Evolutionary conservation across 2,797 vertebrate genomes (phyloP).

Genomic region (Ctenochaetus hawaiiensis): DNA sequence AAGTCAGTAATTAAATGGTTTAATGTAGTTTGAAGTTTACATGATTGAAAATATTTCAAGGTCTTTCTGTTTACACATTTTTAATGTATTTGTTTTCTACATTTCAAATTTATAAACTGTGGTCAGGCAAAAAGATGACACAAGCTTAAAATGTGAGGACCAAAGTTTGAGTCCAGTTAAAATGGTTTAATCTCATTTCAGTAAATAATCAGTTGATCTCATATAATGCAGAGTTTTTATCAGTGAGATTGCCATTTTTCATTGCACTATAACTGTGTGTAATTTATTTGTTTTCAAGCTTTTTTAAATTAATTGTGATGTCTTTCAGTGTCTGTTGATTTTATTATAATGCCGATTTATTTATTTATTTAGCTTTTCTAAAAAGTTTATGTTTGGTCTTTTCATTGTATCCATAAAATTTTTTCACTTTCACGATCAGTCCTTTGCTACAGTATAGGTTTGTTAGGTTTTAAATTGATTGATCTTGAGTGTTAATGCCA

Average conservation of each 20-base stretch:
- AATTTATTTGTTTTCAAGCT: constrained; percentile 36
- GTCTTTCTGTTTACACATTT: constrained; percentile 72
- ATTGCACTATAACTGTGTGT: constrained; percentile 48
- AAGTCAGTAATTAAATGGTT: constrained; percentile 21
- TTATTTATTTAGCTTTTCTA: constrained; percentile 11
- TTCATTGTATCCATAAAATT: not conserved
- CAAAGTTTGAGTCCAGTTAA: constrained; percentile 25
- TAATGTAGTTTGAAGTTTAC: constrained; percentile 47
- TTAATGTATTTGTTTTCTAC: constrained; percentile 48
- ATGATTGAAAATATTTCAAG: constrained; percentile 32
- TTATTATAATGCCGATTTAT: constrained; percentile 21
- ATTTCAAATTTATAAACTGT: constrained; percentile 37
- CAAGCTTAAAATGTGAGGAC: constrained; percentile 43
- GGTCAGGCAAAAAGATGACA: constrained; percentile 12
- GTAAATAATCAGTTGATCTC: constrained; percentile 7
- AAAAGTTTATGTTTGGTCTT: not conserved
- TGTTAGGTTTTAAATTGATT: constrained; percentile 12
- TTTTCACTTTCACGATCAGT: constrained; percentile 12
- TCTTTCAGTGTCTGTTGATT: constrained; percentile 24
- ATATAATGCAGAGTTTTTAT: constrained; percentile 8
- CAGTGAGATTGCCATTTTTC: constrained; percentile 11
- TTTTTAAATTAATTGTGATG: constrained; percentile 38
- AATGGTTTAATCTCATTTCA: constrained; percentile 30
- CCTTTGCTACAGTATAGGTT: constrained; percentile 4
- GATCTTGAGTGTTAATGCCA: constrained; percentile 10